Conservation (phyloP, 2,888 invertebrate genomes). For the Hyposoter didymator region DNA sequence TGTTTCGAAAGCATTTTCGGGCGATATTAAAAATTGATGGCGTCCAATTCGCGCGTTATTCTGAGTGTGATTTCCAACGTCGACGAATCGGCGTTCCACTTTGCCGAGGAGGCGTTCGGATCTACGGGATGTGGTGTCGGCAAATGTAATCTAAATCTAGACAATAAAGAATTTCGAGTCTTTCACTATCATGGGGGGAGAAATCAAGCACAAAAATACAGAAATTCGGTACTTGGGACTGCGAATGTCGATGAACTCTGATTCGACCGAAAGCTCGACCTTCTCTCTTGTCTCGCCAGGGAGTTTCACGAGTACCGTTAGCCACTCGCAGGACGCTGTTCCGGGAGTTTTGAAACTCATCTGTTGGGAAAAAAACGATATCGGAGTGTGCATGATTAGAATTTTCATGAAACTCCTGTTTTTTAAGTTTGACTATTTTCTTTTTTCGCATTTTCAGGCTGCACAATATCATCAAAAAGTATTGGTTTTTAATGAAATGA, state of each 20-base stretch:
- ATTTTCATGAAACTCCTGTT: neutral
- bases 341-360: slow-evolving; percentile 92
- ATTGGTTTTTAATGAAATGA: neutral
- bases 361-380: slow-evolving; percentile 82
- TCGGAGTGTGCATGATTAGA: neutral
- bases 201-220: neutral
- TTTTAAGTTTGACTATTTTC: neutral
- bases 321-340: slow-evolving; percentile 94
- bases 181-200: neutral
- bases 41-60: slow-evolving; percentile 93
- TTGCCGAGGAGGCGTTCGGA: slow-evolving; percentile 92
- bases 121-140: slow-evolving; percentile 93
- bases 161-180: slow-evolving; percentile 18
- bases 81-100: slow-evolving; percentile 89
- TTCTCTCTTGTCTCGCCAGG: slow-evolving; percentile 91
- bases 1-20: neutral
- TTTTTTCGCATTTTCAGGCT: neutral
- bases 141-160: slow-evolving; percentile 89
- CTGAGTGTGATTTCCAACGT: slow-evolving; percentile 90
- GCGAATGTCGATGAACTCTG: slow-evolving; percentile 82
- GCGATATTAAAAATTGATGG: slow-evolving; percentile 90
- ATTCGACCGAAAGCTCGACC: slow-evolving; percentile 88
- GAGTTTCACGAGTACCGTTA: slow-evolving; percentile 91
- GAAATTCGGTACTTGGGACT: slow-evolving; percentile 77
- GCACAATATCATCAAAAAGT: neutral